These are phyloP conservation scores for Neelides folsomi DNA, from an alignment of 2,888 invertebrate species.

Conservation along the genomic window DNA sequence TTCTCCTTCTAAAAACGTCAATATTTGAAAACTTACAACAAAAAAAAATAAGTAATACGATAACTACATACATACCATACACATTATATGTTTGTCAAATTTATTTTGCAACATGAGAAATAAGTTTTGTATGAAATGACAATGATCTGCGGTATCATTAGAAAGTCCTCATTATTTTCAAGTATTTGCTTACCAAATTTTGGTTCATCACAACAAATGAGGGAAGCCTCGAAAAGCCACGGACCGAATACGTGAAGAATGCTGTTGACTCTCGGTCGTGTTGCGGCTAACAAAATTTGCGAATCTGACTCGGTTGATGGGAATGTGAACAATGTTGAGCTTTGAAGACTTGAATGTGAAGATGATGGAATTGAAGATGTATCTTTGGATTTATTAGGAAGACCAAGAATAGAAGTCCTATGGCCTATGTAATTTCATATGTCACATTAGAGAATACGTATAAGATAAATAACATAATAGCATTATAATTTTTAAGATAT, in stretches of 20 bases:
- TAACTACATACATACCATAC: background rate
- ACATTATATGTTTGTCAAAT: background rate
- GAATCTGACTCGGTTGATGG: conserved; percentile 3
- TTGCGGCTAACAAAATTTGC: conserved; percentile 42
- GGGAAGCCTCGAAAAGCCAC: conserved; percentile 91
- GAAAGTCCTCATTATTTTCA: no score
- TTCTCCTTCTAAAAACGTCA: conserved; percentile 17
- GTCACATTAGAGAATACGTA: no score
- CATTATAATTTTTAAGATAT: no score
- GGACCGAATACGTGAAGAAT: conserved; percentile 89
- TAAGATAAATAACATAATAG: no score
- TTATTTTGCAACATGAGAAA: no score
- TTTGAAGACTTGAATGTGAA: conserved; percentile 45
- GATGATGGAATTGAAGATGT: conserved; percentile 46
- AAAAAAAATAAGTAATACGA: background rate
- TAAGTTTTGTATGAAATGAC: no score
- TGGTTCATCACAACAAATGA: conserved; percentile 60
- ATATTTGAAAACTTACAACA: conserved; percentile 1
- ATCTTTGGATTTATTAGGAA: conserved; percentile 52
- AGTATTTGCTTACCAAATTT: conserved; percentile 33
- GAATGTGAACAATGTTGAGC: conserved; percentile 14
- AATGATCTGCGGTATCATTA: background rate
- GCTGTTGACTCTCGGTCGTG: conserved; percentile 83
- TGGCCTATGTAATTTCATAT: no score
- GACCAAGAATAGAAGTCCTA: conserved; percentile 63